phyloP scores from a whole-genome alignment of 2,888 invertebrate genomes.

The Euproctis similis region DNA sequence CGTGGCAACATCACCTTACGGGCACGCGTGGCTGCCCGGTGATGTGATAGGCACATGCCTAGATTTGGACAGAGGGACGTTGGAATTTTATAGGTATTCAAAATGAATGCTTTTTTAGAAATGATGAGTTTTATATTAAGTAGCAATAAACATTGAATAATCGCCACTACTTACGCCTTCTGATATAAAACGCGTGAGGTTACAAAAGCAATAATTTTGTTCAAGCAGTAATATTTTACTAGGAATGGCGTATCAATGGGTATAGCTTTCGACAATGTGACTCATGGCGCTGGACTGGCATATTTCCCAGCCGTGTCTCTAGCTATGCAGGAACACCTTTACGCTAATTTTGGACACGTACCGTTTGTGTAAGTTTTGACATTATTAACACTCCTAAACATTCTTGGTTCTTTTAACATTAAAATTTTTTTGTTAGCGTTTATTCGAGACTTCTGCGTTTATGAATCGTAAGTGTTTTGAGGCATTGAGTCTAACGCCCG shows the following conservation, averaged over 20 bases:
- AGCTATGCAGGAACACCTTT: constrained; percentile 83
- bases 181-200: too few species aligned
- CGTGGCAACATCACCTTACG: constrained; percentile 81
- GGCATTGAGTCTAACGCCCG: too few species aligned
- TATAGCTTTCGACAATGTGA: constrained; percentile 81
- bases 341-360: constrained; percentile 85
- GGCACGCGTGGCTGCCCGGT: constrained; percentile 87
- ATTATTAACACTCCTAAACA: too few species aligned
- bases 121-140: too few species aligned
- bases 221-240: constrained; percentile 6
- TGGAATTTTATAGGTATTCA: constrained; percentile 82
- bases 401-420: too few species aligned
- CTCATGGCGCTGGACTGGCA: constrained; percentile 82
- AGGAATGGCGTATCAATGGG: constrained; percentile 87
- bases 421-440: too few species aligned
- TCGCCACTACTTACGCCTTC: too few species aligned
- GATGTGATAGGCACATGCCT: constrained; percentile 87
- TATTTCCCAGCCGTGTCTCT: constrained; percentile 89
- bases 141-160: too few species aligned
- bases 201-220: neutral
- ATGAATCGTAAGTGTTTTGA: too few species aligned
- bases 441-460: too few species aligned
- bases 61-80: constrained; percentile 81
- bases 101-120: too few species aligned
- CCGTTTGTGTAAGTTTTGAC: constrained; percentile 62